Conservation (phyloP, 2,797 vertebrate species). For the Loriculus beryllinus region DNA sequence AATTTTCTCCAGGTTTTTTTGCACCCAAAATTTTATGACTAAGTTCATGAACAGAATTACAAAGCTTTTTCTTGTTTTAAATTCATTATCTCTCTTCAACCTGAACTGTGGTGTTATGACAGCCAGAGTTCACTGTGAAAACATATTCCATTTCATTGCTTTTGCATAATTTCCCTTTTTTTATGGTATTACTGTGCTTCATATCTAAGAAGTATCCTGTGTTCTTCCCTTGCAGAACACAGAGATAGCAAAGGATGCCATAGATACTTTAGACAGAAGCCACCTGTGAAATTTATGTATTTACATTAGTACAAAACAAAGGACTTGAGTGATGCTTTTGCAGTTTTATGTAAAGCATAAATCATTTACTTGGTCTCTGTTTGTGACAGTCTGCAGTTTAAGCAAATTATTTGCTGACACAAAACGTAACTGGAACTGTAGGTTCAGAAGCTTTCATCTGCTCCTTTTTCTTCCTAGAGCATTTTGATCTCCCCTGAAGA, state of each 20-base stretch:
- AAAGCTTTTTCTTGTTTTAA: background rate
- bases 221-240: background rate
- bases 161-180: background rate
- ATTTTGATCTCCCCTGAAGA: conserved; percentile 12
- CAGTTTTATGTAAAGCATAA: background rate
- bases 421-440: background rate
- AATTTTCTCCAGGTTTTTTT: background rate
- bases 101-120: background rate
- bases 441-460: conserved; percentile 39
- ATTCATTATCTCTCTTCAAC: background rate
- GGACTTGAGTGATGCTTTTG: conserved; percentile 22
- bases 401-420: conserved; percentile 59
- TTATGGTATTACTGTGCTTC: background rate
- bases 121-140: background rate
- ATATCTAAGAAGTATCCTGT: background rate
- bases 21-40: background rate
- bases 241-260: background rate
- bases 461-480: background rate
- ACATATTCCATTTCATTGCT: background rate
- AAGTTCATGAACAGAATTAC: background rate
- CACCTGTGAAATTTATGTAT: conserved; percentile 5
- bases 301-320: conserved; percentile 31
- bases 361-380: conserved; percentile 21
- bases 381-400: conserved; percentile 39
- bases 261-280: background rate